Evolutionary conservation across 1,140 invertebrate genomes (phyloP).

Genomic region (Neoseiulus cucumeris): DNA sequence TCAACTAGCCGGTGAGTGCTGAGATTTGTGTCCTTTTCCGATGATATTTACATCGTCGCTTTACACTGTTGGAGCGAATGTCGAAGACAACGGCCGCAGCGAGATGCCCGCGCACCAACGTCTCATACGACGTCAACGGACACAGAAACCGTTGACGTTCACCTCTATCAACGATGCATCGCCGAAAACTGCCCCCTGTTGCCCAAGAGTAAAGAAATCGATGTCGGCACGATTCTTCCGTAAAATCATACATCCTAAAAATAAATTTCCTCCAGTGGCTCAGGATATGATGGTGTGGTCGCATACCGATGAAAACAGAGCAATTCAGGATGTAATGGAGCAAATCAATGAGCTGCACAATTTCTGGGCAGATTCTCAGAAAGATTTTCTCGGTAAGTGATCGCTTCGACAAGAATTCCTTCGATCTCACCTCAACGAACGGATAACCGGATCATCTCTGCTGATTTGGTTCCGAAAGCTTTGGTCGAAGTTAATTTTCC

Average conservation of each 20-base stretch:
- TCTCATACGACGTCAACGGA: too few species aligned
- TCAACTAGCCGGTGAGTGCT: constrained; percentile 25
- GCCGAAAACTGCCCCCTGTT: too few species aligned
- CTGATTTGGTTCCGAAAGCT: background rate
- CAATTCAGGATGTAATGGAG: constrained; percentile 33
- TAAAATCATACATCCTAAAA: too few species aligned
- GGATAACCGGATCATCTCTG: background rate
- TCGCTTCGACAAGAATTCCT: too few species aligned
- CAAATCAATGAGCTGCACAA: constrained; percentile 31
- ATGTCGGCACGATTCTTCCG: too few species aligned
- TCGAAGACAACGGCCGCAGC: too few species aligned
- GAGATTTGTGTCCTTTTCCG: background rate
- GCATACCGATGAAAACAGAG: constrained; percentile 33
- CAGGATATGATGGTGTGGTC: constrained; percentile 36
- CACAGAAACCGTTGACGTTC: too few species aligned
- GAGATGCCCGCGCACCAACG: too few species aligned
- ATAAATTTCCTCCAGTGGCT: constrained; percentile 24
- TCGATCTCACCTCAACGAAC: too few species aligned
- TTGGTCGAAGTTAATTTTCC: background rate
- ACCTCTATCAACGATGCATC: too few species aligned
- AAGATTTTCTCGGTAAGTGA: constrained; percentile 30
- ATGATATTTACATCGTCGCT: background rate
- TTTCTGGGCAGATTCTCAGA: constrained; percentile 34
- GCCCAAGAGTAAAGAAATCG: too few species aligned
- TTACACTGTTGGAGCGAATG: too few species aligned